Conservation (phyloP, 2,888 invertebrate genomes). For the Amitus sp. region DNA sequence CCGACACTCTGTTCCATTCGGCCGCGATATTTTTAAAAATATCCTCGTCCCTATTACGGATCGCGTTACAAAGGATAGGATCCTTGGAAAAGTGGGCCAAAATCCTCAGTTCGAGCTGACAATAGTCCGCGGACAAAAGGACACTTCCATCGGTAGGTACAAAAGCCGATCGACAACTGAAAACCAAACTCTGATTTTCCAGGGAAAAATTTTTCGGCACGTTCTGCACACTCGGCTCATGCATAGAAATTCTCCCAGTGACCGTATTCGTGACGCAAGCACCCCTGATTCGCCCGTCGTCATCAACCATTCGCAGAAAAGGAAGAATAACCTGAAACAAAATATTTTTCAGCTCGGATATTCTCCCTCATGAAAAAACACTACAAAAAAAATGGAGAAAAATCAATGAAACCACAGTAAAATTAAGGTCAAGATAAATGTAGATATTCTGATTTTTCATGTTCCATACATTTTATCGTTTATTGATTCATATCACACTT, state of each 20-base stretch:
- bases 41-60: constrained; percentile 73
- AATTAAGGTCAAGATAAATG: not conserved
- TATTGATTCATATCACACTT: no score
- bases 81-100: constrained; percentile 92
- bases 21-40: constrained; percentile 89
- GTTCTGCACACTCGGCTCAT: constrained; percentile 93
- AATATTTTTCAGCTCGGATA: no score
- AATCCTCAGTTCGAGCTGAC: constrained; percentile 93
- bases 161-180: constrained; percentile 77
- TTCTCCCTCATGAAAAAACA: no score
- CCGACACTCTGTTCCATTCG: constrained; percentile 79
- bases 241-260: constrained; percentile 89
- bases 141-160: constrained; percentile 70
- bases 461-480: no score
- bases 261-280: constrained; percentile 76
- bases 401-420: no score
- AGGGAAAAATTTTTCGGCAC: constrained; percentile 85
- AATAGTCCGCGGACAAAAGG: constrained; percentile 93
- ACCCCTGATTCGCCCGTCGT: constrained; percentile 71
- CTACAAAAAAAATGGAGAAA: not conserved
- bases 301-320: constrained; percentile 50
- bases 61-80: constrained; percentile 72
- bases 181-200: constrained; percentile 59
- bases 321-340: constrained; percentile 57
- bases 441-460: no score